Conservation (phyloP, 2,888 invertebrate genomes). For the Clusia tigrina region DNA sequence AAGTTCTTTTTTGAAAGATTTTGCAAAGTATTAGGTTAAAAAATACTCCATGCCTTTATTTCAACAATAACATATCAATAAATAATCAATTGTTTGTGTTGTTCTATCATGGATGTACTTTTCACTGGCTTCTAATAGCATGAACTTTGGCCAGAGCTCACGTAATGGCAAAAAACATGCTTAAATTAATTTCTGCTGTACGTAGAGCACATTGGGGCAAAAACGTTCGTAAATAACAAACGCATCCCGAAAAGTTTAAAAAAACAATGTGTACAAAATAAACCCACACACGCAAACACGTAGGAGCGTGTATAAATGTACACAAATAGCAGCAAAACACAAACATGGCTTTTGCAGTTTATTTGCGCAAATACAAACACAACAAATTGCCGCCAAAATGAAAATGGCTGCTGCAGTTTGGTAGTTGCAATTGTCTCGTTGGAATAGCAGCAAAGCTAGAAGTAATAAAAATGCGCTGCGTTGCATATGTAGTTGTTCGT, state of each 20-base stretch:
- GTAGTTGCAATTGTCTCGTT: not conserved
- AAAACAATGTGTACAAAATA: not conserved
- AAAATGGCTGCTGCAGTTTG: not conserved
- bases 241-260: not conserved
- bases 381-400: constrained; percentile 5
- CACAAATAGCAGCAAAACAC: not conserved
- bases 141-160: not conserved
- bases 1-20: too few relatives aligned
- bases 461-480: not conserved
- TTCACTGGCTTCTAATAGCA: too few relatives aligned
- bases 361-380: not conserved
- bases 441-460: not conserved
- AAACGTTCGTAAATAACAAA: not conserved
- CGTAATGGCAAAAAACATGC: constrained; percentile 20
- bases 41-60: too few relatives aligned
- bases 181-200: constrained; percentile 14
- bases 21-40: too few relatives aligned
- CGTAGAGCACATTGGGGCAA: constrained; percentile 1
- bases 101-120: too few relatives aligned
- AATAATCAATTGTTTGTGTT: too few relatives aligned
- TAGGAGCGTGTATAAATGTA: not conserved
- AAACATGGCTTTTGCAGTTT: not conserved
- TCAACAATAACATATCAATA: too few relatives aligned
- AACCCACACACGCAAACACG: not conserved
- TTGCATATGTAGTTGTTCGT: not conserved